These are phyloP conservation scores for Mormyrus lacerda DNA, from an alignment of 2,113 vertebrate genomes.

Conservation along the genomic window DNA sequence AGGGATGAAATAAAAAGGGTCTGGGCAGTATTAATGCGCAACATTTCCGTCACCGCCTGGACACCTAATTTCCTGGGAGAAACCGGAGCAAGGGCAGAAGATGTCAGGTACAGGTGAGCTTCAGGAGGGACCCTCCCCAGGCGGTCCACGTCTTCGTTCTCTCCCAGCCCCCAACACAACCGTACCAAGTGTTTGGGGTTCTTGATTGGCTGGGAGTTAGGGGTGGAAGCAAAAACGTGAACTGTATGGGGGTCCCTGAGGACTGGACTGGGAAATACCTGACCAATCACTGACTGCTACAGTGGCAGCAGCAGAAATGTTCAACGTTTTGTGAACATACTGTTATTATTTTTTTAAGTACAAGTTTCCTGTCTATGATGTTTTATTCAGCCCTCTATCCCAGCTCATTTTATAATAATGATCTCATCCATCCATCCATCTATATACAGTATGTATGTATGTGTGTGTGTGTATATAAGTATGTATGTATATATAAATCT, in stretches of 20 bases:
- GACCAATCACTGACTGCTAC: not conserved
- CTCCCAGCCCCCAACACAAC: not conserved
- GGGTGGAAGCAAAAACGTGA: not conserved
- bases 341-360: not conserved
- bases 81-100: no score
- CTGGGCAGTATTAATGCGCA: not conserved
- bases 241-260: not conserved
- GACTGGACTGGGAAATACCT: not conserved
- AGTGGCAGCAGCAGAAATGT: not conserved
- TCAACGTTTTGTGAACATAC: not conserved
- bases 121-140: not conserved
- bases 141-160: not conserved
- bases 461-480: not conserved
- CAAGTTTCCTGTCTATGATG: not conserved
- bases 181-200: not conserved
- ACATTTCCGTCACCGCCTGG: not conserved
- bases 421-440: no score
- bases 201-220: not conserved
- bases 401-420: not conserved
- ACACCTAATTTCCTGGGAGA: not conserved
- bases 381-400: not conserved
- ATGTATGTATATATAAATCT: not conserved
- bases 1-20: slow-evolving; percentile 17
- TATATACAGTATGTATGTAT: not conserved
- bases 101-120: not conserved